phyloP scores from a whole-genome alignment of 2,888 invertebrate species.

The Copidosoma aretas region DNA sequence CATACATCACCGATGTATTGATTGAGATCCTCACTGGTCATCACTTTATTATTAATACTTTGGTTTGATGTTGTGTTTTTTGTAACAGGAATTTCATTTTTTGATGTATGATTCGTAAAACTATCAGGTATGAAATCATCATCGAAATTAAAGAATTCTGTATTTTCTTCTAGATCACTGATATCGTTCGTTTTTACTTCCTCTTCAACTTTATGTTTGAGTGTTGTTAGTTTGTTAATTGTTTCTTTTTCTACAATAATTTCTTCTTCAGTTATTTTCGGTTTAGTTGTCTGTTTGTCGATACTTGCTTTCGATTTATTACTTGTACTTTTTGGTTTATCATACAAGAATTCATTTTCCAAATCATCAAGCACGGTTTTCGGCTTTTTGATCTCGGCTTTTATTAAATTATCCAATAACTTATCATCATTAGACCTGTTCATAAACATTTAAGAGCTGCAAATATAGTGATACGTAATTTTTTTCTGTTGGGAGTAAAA shows the following conservation, averaged over 20 bases:
- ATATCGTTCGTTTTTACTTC: slow-evolving; percentile 3
- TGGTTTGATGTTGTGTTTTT: neutral
- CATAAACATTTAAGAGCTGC: neutral
- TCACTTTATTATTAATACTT: slow-evolving; percentile 3
- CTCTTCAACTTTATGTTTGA: neutral
- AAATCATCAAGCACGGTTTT: slow-evolving; percentile 25
- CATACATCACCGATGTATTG: slow-evolving; percentile 49
- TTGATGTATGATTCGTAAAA: slow-evolving; percentile 11
- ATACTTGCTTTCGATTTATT: slow-evolving; percentile 18
- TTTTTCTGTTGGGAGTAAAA: neutral
- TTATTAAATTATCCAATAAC: slow-evolving; percentile 17
- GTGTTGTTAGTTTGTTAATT: neutral
- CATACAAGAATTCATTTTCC: slow-evolving; percentile 24
- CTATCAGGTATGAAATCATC: slow-evolving; percentile 30
- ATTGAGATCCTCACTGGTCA: slow-evolving; percentile 39
- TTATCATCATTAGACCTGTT: slow-evolving; percentile 31
- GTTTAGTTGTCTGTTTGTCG: neutral
- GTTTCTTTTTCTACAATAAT: neutral
- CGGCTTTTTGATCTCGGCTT: slow-evolving; percentile 17
- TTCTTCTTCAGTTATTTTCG: neutral
- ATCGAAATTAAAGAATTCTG: slow-evolving; percentile 28
- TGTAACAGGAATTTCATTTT: slow-evolving; percentile 4
- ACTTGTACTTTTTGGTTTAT: neutral
- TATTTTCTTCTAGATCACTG: neutral
- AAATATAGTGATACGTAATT: neutral